Base-by-base conservation (phyloP, 2,888 invertebrate species). In the Galerucella pusilla region DNA sequence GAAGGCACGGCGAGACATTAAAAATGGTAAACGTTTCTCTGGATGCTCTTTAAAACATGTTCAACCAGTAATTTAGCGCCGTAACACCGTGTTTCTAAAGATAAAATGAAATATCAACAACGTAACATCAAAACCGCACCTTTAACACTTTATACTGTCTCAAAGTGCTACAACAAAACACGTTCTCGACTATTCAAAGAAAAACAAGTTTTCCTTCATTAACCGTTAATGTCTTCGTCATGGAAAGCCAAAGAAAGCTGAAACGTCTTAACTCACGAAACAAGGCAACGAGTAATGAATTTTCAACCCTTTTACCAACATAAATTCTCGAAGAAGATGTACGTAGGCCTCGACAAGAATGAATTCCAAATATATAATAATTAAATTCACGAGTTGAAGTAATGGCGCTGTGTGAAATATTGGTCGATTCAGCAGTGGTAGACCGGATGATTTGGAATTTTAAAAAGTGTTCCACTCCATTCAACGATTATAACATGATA, bases 361-460 rank as follows among this genome's bases (percentile, higher is more conserved):
- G 71, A 71, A 71, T 66, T 71, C 45, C 64, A 64, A 71, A 71
- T 71, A 71, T 71, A 71, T 71, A 71, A 71, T 71, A 71, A 71
- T 61, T 69, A 68, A 71, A 71, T 71, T 64, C 63, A 71, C n/a
- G 71, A 64, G 54, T 64, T 71, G 52, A 64, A 64, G 63, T 61
- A 61, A 69, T 69, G 68, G 68, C 42, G 46, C 60, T 45, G 42
- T 45, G 46, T 69, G 49, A 69, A 69, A 69, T 69, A 69, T 69
- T 61, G 61, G 28, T 20, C 49, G 46, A 61, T 61, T 28, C 42
- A 28, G 14, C 69, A 69, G 69, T 49, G 69, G 61, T 49, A 61
- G 57, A 57, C 7, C 54, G 11, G 10, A 7, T 9, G 2, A 20
- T 20, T 57, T 20, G n/a, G 16, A 57, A 57, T 57, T 9, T 42